Evolutionary conservation across 2,113 vertebrate genomes (phyloP).

Genomic region (Murina feae): DNA sequence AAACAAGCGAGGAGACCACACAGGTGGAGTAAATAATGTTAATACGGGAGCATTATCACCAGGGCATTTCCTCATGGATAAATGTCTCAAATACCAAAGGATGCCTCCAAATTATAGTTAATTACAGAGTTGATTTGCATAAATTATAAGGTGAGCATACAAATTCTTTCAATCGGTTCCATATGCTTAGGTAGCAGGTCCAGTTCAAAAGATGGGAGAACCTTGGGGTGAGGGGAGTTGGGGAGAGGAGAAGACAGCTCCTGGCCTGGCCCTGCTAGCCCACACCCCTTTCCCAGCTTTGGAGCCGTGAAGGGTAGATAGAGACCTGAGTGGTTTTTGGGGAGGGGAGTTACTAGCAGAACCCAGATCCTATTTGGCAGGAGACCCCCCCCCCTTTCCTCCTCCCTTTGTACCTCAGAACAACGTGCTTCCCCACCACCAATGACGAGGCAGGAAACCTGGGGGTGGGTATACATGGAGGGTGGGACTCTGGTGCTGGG

Average conservation of each 20-base stretch:
- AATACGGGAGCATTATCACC: conserved; percentile 79
- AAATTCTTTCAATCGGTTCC: conserved; percentile 83
- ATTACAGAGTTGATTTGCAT: conserved; percentile 88
- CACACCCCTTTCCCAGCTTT: not conserved
- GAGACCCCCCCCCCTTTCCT: not conserved
- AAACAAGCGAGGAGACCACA: conserved; percentile 75
- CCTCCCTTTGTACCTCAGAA: not conserved
- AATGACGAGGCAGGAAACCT: not conserved
- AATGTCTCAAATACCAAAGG: conserved; percentile 84
- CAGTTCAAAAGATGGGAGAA: conserved; percentile 65
- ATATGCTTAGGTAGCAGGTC: conserved; percentile 81
- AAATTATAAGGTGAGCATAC: conserved; percentile 84
- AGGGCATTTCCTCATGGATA: conserved; percentile 84
- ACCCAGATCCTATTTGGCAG: not conserved
- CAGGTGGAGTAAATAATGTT: conserved; percentile 83
- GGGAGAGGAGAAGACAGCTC: not conserved
- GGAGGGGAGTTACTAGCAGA: not conserved
- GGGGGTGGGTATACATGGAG: not conserved
- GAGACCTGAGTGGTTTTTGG: not conserved
- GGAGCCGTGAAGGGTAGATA: not conserved
- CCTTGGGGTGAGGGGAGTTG: conserved; percentile 9
- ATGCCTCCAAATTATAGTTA: conserved; percentile 88
- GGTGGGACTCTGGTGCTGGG: not conserved
- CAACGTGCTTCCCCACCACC: not conserved
- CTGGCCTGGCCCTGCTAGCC: not conserved